Evolutionary conservation across 2,888 invertebrate genomes (phyloP), one percentile per base, ranked within the genome.

Genomic region (Xylota segnis): DNA sequence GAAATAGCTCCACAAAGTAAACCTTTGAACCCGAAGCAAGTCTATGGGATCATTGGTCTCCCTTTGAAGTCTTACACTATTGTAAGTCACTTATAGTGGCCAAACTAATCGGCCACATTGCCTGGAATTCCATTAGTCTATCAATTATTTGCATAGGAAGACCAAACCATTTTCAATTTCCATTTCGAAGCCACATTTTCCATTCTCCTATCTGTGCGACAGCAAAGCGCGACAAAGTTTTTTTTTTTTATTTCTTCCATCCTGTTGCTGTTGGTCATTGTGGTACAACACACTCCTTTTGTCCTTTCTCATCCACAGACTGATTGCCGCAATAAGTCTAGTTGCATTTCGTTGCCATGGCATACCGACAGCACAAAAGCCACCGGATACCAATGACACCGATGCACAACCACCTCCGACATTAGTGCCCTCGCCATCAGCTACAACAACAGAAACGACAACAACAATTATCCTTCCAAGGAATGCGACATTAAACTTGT

Each of bases 341-440:
- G 65, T 63, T 70, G 70, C 79, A 70, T 59, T 75, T 59, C 74
- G 66, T 27, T 86, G 86, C 61, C 71, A 76, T 37, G 86, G 71
- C 23, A 86, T 81, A 37, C 86, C 86, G 34, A 86, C 86, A 50
- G 50, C 84, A 84, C 84, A 84, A 70, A 84, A 84, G 79, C 5
- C 75, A 71, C 40, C 71, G 27, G 70, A 79, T 43, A 63, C 75
- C 75, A 84, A 84, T 71, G 75, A 75, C 27, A 79, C 79, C 12
- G 18, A 68, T 40, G 56, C 27, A 10, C 74, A 65, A 45, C 52
- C 70, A 58, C 50, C 79, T 34, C 32, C 68, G 34, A 43, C 58
- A 45, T 34, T 59, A 32, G 50, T 27, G 6, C 27, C 61, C 29
- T 16, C 76, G 14, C 32, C 76, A 37, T 1, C 47, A 18, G 12